Conservation (phyloP, 2,113 vertebrate genomes). For the Oncorhynchus masou region DNA sequence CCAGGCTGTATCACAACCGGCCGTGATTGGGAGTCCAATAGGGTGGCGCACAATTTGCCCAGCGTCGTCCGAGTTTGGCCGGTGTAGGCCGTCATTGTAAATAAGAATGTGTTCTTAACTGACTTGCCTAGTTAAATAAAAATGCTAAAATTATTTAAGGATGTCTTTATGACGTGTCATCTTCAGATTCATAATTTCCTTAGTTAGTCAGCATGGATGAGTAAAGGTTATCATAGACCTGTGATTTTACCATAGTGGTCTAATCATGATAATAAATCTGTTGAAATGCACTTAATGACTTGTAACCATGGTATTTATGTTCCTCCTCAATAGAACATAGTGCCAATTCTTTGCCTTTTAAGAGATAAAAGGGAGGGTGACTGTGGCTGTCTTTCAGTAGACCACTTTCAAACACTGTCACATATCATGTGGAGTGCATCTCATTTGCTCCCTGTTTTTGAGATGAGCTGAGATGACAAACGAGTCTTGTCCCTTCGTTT, state of each 20-base stretch:
- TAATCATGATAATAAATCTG: not conserved
- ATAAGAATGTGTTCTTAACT: no score
- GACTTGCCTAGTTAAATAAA: no score
- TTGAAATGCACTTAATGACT: not conserved
- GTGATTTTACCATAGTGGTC: not conserved
- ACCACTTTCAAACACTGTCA: not conserved
- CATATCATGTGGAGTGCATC: not conserved
- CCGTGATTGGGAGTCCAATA: no score
- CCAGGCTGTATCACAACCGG: no score
- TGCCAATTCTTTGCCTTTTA: not conserved
- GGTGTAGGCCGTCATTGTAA: no score
- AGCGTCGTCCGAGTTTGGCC: no score
- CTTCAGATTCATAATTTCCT: not conserved
- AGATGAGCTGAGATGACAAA: not conserved
- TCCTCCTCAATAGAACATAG: not conserved
- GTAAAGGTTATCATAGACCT: not conserved
- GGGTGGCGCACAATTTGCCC: no score
- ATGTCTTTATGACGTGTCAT: not conserved
- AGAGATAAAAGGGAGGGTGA: not conserved
- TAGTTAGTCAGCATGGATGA: not conserved
- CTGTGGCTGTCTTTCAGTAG: not conserved
- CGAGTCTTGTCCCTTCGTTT: not conserved
- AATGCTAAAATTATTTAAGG: not conserved
- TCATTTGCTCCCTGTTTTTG: not conserved
- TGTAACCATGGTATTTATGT: not conserved